phyloP scores from a whole-genome alignment of 2,888 invertebrate genomes.

The Dusona sp. region DNA sequence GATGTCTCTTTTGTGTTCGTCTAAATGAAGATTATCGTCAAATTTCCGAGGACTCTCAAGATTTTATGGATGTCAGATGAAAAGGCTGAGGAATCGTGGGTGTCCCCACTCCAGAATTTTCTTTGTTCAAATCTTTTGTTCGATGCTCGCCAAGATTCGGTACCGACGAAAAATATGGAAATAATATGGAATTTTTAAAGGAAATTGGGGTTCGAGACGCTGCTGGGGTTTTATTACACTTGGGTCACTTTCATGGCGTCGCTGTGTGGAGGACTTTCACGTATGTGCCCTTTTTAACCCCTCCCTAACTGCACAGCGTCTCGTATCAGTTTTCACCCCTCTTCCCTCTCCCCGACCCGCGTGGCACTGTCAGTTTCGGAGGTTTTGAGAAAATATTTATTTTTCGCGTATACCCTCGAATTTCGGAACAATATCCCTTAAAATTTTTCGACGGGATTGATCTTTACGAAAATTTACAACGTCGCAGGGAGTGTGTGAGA shows the following conservation, averaged over 20 bases:
- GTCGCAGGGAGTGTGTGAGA: not conserved
- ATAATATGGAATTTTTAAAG: not conserved
- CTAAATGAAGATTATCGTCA: not conserved
- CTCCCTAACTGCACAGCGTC: conserved; percentile 31
- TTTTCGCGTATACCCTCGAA: not conserved
- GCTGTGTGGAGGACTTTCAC: not conserved
- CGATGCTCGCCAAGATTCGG: not conserved
- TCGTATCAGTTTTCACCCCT: conserved; percentile 69
- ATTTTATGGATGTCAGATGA: not conserved
- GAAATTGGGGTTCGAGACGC: not conserved
- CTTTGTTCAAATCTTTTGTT: not conserved
- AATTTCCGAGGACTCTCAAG: not conserved
- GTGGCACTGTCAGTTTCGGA: conserved; percentile 71
- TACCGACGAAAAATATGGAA: not conserved
- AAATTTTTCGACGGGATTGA: not conserved
- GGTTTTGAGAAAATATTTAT: conserved; percentile 70
- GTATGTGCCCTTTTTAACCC: conserved; percentile 8
- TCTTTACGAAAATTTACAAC: not conserved
- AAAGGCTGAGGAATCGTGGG: not conserved
- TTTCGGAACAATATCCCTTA: not conserved
- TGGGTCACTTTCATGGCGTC: not conserved
- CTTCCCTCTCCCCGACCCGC: conserved; percentile 62
- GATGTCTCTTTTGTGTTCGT: not conserved
- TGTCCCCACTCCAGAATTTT: not conserved
- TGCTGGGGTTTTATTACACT: not conserved